Evolutionary conservation across 1,140 invertebrate species (phyloP).

Genomic region (Liolophura sinensis): DNA sequence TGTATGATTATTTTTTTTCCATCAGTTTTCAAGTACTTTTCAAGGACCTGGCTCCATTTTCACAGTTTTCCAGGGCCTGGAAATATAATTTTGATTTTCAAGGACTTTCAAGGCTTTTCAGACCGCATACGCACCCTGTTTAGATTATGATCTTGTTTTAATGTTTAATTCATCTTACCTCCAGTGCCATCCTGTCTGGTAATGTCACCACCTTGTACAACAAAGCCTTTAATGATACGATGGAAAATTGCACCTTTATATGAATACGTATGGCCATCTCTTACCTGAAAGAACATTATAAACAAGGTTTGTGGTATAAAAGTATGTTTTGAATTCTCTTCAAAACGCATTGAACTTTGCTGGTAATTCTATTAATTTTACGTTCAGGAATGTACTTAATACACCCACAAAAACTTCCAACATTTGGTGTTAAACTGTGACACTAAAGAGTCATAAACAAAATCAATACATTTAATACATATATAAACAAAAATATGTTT

Average conservation of each 20-base stretch:
- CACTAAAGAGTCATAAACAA: too few relatives aligned
- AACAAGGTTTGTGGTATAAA: background rate
- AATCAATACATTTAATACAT: too few relatives aligned
- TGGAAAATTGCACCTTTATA: slow-evolving; percentile 20
- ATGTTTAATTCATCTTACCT: slow-evolving; percentile 12
- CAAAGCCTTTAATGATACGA: slow-evolving; percentile 56
- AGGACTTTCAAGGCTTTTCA: background rate
- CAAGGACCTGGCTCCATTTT: too few relatives aligned
- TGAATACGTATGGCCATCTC: background rate
- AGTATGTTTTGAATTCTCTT: background rate
- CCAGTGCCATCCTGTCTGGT: slow-evolving; percentile 55
- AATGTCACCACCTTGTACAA: slow-evolving; percentile 53
- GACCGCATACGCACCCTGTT: background rate
- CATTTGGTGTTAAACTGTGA: too few relatives aligned
- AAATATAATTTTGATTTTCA: too few relatives aligned
- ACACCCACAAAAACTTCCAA: too few relatives aligned
- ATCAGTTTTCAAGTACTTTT: too few relatives aligned
- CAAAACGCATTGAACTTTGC: background rate
- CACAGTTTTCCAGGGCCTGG: too few relatives aligned
- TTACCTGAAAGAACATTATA: background rate
- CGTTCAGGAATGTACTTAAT: too few relatives aligned
- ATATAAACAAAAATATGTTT: background rate
- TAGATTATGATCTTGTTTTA: background rate
- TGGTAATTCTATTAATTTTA: too few relatives aligned
- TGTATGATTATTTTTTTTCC: too few relatives aligned